Evolutionary conservation across 2,113 vertebrate genomes (phyloP).

Genomic region (Amblyornis subalaris): DNA sequence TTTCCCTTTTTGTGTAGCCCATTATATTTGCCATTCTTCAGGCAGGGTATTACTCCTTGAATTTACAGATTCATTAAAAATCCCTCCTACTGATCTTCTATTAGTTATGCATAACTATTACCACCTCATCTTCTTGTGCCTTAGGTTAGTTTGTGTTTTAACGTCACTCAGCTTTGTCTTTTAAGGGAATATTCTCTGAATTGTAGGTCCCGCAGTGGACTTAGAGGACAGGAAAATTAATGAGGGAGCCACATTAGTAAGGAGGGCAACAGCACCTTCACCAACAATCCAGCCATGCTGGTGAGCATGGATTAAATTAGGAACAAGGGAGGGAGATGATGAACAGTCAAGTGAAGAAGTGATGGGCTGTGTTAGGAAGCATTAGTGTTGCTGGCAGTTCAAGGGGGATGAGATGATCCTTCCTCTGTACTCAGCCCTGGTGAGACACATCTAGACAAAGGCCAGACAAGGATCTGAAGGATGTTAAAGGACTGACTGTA

Average conservation of each 20-base stretch:
- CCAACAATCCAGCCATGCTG: neutral
- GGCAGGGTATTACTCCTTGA: neutral
- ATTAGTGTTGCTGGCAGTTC: neutral
- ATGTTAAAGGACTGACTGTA: neutral
- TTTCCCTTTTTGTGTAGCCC: neutral
- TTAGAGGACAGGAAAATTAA: neutral
- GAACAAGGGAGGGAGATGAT: neutral
- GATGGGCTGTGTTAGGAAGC: neutral
- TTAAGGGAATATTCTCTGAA: neutral
- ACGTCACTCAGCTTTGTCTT: neutral
- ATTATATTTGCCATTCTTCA: neutral
- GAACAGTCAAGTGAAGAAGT: neutral
- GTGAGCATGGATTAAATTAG: neutral
- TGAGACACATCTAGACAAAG: neutral
- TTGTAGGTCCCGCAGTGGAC: neutral
- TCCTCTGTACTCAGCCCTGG: neutral
- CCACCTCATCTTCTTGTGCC: rapidly evolving
- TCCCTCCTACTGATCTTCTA: neutral
- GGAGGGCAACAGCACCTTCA: neutral
- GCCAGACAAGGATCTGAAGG: neutral
- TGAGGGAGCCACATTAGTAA: neutral
- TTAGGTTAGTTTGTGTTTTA: neutral
- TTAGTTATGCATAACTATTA: neutral
- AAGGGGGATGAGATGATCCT: neutral
- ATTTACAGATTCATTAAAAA: constrained; percentile 35